Evolutionary conservation across 2,113 vertebrate genomes (phyloP), one percentile per base, ranked within the genome.

Genomic region (Calypte anna): DNA sequence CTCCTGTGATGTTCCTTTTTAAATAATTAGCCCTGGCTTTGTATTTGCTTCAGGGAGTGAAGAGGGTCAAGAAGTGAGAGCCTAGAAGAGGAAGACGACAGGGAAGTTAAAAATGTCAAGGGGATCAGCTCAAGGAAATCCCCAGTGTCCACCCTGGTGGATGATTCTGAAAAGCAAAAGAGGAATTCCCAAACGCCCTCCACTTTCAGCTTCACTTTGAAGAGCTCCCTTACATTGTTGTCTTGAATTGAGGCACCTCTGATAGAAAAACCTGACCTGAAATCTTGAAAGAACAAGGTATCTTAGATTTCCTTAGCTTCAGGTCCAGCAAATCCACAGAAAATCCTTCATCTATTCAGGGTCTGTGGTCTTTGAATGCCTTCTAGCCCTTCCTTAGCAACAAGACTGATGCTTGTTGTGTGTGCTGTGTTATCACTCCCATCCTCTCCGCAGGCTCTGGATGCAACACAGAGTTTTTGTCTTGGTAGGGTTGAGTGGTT

Each of bases 191-290:
- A 44, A 78, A 17, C 8, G 2, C 9, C 12, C 62, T 72, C 68
- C 44, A 66, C 48, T 81, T 85, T 78, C 44, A 89, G 14, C 62
- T 79, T 79, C 33, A 7, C 40, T 83, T 75, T 87, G 74, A 91
- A 91, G 64, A 77, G 24, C 28, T 90, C 33, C 20, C 24, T 84
- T 62, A 67, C 27, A 24, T 3, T 2, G 38, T 58, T 80, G 68
- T 23, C 70, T 68, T 67, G 31, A 88, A 88, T 14, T 86, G 61
- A 66, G 54, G 70, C 33, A 58, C 48, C 48, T 74, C 82, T 51
- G 61, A 61, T 24, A 86, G 80, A 89, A 93, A 94, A 96, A 73
- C 30, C 36, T 93, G 68, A 78, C 77, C 73, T 76, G 68, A 96
- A 94, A 90, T 79, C 82, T 63, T n/a, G 33, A 53, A 33, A 88